Evolutionary conservation across 2,797 vertebrate species (phyloP).

Genomic region (Parambassis ranga): DNA sequence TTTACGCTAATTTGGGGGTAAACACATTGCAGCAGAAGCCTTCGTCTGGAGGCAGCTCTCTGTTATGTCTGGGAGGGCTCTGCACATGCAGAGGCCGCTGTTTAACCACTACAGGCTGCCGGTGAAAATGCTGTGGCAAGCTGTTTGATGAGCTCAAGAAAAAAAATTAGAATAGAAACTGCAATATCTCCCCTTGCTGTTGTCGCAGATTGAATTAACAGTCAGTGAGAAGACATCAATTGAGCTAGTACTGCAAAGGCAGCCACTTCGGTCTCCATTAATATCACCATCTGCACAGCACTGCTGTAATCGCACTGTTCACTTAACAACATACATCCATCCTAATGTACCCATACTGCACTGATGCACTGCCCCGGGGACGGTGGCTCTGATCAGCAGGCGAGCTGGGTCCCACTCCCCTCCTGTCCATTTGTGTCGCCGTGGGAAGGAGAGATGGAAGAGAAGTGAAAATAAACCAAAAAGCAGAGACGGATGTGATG

Average conservation of each 20-base stretch:
- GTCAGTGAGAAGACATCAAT: constrained; percentile 34
- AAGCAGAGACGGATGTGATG: constrained; percentile 3
- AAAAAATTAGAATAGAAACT: constrained; percentile 14
- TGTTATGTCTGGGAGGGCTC: neutral
- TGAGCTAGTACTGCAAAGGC: constrained; percentile 4
- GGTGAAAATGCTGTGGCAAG: neutral
- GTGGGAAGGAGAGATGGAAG: constrained; percentile 23
- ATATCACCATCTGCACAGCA: constrained; percentile 25
- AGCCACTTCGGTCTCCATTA: constrained; percentile 36
- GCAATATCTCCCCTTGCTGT: neutral
- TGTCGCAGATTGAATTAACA: constrained; percentile 51
- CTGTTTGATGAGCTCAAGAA: constrained; percentile 26
- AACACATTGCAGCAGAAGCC: constrained; percentile 47
- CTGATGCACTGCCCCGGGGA: constrained; percentile 7
- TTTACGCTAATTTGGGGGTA: constrained; percentile 49
- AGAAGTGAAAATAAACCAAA: constrained; percentile 50
- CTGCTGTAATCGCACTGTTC: constrained; percentile 20
- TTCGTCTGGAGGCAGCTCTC: constrained; percentile 14
- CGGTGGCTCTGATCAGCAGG: constrained; percentile 14
- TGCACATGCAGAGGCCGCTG: neutral
- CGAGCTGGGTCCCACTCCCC: neutral
- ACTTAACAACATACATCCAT: constrained; percentile 38
- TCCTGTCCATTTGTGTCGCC: constrained; percentile 15
- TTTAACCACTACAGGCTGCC: constrained; percentile 6
- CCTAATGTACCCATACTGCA: constrained; percentile 58